These are phyloP conservation scores for Porites lutea DNA, from an alignment of 64 coral and sea anemone genomes.

Conservation along the genomic window DNA sequence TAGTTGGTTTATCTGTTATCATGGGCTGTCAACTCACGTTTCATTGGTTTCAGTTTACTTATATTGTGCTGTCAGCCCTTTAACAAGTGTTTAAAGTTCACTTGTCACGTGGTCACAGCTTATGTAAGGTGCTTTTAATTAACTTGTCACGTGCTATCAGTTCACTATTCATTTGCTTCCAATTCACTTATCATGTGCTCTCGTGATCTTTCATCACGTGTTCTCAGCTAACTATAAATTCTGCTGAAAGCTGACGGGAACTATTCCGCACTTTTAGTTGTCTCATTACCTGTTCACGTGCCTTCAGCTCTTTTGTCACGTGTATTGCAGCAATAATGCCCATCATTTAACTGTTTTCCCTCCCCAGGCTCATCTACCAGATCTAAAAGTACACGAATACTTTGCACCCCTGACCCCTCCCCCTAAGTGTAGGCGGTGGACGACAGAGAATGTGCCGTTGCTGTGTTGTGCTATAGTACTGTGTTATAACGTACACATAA, in stretches of 20 bases:
- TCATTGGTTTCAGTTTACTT: not conserved
- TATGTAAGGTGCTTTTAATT: too few species aligned
- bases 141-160: too few species aligned
- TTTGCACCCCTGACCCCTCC: slow-evolving; percentile 99
- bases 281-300: too few species aligned
- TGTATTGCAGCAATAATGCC: not conserved
- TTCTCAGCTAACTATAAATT: too few species aligned
- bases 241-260: too few species aligned
- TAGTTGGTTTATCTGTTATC: not conserved
- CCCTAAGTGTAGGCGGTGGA: slow-evolving; percentile 95
- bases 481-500: not conserved
- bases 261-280: too few species aligned
- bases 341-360: not conserved
- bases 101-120: too few species aligned
- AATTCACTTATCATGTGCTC: too few species aligned
- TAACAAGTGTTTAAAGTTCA: too few species aligned
- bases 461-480: slow-evolving; percentile 87
- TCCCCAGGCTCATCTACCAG: slow-evolving; percentile 79
- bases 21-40: not conserved
- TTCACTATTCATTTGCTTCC: too few species aligned
- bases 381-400: slow-evolving; percentile 94
- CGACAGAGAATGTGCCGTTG: slow-evolving; percentile 97
- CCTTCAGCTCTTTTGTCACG: too few species aligned
- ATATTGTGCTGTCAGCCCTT: not conserved
- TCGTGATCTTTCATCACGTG: too few species aligned